phyloP scores from a whole-genome alignment of 2,113 vertebrate species.

The Pluvianellus socialis region DNA sequence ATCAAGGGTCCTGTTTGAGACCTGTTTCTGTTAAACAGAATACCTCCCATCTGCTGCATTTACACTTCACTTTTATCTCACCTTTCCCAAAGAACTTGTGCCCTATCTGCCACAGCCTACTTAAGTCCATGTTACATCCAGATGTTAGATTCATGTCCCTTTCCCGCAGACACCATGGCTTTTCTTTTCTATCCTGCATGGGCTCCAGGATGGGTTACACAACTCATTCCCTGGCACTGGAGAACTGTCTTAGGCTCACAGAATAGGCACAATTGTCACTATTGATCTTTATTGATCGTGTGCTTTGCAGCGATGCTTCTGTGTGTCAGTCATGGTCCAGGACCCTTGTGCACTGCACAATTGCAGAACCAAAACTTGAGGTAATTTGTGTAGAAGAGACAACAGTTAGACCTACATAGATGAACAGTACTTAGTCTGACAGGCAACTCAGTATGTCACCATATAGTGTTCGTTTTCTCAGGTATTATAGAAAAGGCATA shows the following conservation, averaged over 20 bases:
- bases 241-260: background rate
- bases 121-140: background rate
- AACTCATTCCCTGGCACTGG: background rate
- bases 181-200: accelerated
- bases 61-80: background rate
- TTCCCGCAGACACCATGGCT: background rate
- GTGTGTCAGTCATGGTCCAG: background rate
- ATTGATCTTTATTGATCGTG: background rate
- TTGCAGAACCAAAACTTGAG: background rate
- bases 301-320: background rate
- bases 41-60: background rate
- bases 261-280: background rate
- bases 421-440: background rate
- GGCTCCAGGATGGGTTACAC: background rate
- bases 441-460: background rate
- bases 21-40: background rate
- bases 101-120: background rate
- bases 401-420: background rate
- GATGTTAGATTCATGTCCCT: background rate
- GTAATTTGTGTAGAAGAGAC: background rate
- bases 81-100: background rate
- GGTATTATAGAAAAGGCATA: background rate
- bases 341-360: background rate
- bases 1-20: background rate
- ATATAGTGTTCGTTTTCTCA: background rate